These are phyloP conservation scores for Drosophila carrolli DNA, from an alignment of 1,140 invertebrate genomes.

Conservation along the genomic window DNA sequence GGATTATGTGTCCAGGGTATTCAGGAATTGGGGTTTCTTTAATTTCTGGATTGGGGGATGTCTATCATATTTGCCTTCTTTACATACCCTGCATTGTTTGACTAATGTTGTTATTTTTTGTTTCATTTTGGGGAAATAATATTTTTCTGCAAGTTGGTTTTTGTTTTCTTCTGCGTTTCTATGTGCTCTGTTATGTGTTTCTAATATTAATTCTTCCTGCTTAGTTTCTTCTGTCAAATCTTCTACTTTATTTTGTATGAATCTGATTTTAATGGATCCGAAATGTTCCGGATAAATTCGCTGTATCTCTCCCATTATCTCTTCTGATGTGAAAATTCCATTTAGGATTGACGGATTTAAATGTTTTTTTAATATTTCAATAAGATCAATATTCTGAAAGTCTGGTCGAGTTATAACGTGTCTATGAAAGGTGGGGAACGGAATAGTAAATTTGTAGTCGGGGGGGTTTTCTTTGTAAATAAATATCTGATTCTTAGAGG, in stretches of 20 bases:
- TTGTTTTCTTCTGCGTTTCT: no score
- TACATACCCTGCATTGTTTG: constrained; percentile 42
- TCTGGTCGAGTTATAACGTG: background rate
- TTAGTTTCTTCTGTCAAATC: no score
- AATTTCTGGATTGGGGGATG: constrained; percentile 6
- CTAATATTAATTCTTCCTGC: no score
- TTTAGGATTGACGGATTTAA: background rate
- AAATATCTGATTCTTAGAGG: constrained; percentile 8
- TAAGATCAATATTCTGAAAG: constrained; percentile 3
- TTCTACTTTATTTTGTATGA: no score
- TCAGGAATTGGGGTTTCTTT: constrained; percentile 15
- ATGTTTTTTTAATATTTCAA: background rate
- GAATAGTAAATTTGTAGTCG: constrained; percentile 1
- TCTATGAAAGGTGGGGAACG: background rate
- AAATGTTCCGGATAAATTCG: no score
- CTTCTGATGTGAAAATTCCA: background rate
- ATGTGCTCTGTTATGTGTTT: background rate
- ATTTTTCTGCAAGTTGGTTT: no score
- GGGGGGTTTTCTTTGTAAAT: constrained; percentile 14
- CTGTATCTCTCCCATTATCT: background rate
- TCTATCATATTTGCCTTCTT: constrained; percentile 34
- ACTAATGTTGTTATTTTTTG: no score
- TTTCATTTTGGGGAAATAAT: no score
- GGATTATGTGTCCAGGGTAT: constrained; percentile 1
- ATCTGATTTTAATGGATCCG: no score